phyloP scores from a whole-genome alignment of 2,888 invertebrate species.

The Vannuccia rotundouncinata region DNA sequence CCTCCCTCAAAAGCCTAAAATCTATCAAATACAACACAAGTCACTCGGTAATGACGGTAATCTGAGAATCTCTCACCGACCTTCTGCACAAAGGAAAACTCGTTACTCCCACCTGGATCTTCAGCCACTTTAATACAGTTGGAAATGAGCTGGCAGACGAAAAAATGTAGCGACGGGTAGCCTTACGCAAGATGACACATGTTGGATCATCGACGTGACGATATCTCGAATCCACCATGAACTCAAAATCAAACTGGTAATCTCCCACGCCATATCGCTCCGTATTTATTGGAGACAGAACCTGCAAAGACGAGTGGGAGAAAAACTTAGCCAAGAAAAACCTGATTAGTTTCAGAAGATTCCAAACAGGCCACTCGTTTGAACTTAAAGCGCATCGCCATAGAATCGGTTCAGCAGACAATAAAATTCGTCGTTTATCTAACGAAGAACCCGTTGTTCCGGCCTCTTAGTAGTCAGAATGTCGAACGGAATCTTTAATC shows the following conservation, averaged over 20 bases:
- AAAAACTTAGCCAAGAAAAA: not conserved
- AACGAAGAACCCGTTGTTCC: not conserved
- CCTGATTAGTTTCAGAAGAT: not conserved
- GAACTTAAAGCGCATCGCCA: not conserved
- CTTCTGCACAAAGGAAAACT: not conserved
- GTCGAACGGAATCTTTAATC: not conserved
- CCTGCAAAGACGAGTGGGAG: not conserved
- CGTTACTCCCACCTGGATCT: not conserved
- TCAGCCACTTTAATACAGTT: not conserved
- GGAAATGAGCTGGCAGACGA: not conserved
- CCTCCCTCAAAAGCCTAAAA: not conserved
- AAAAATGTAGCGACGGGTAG: not conserved
- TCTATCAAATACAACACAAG: not conserved
- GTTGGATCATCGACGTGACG: not conserved
- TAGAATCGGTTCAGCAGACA: not conserved
- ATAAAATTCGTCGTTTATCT: not conserved
- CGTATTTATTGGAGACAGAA: not conserved
- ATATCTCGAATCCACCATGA: not conserved
- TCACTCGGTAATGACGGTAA: not conserved
- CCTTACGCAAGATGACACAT: not conserved
- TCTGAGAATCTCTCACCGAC: not conserved
- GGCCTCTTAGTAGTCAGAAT: not conserved
- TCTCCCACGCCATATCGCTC: not conserved
- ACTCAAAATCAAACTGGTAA: not conserved
- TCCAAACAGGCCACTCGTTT: not conserved